Evolutionary conservation across 2,888 invertebrate genomes (phyloP).

Genomic region (Metallyticus violacea): DNA sequence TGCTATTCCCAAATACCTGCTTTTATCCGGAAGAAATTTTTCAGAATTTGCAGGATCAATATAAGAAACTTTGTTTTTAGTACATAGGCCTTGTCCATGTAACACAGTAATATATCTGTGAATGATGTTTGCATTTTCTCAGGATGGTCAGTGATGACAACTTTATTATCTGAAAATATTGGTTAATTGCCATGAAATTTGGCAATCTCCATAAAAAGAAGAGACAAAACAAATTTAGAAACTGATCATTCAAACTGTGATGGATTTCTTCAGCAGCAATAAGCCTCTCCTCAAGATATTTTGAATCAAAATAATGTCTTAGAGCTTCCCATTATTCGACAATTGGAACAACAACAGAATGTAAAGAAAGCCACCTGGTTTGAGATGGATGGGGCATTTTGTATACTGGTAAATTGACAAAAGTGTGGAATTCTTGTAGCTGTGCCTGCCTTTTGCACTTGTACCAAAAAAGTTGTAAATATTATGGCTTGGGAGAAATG

Average conservation of each 20-base stretch:
- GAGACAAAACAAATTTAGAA: background rate
- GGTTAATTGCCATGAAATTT: background rate
- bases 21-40: background rate
- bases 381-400: background rate
- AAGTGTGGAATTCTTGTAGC: background rate
- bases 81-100: background rate
- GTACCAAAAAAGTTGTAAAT: too few species aligned
- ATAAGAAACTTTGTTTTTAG: background rate
- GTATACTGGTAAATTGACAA: background rate
- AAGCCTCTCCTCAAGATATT: background rate
- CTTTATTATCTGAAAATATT: background rate
- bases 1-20: background rate
- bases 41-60: background rate
- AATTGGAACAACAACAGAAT: background rate
- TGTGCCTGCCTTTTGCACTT: background rate
- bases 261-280: background rate
- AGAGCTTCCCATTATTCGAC: background rate
- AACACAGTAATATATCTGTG: background rate
- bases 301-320: background rate
- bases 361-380: slow-evolving; percentile 13
- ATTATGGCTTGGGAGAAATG: too few species aligned
- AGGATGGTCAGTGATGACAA: background rate
- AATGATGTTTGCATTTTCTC: slow-evolving; percentile 3
- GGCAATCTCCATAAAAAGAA: background rate
- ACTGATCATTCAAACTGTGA: background rate